phyloP scores from a whole-genome alignment of 2,113 vertebrate species.

The Pithys albifrons region DNA sequence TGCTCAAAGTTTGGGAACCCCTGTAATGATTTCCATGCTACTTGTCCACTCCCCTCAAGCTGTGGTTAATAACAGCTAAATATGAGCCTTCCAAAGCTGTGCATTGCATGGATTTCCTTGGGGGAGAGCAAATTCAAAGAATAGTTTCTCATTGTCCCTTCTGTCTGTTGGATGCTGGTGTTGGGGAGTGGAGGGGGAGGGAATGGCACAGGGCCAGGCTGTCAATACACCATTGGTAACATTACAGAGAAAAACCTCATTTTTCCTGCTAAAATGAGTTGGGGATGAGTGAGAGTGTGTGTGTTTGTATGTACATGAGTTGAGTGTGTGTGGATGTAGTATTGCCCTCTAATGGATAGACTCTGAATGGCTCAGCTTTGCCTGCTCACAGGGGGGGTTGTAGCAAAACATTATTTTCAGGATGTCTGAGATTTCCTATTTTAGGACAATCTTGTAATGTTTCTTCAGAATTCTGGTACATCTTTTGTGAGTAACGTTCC shows the following conservation, averaged over 20 bases:
- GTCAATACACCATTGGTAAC: background rate
- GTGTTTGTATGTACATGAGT: background rate
- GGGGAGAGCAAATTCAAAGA: background rate
- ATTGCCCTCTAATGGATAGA: constrained; percentile 66
- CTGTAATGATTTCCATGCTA: background rate
- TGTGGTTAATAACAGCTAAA: background rate
- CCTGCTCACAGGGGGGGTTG: rapidly evolving
- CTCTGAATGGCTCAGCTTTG: constrained; percentile 33
- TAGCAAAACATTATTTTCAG: background rate
- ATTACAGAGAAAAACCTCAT: background rate
- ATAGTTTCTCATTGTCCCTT: background rate
- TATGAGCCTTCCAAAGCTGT: background rate
- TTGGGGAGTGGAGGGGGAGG: background rate
- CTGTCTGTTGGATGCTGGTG: background rate
- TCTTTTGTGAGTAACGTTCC: background rate
- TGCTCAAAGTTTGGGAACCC: background rate
- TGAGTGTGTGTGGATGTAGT: background rate
- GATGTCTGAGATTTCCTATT: background rate
- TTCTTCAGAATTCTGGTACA: background rate
- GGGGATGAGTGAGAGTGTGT: background rate
- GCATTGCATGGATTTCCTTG: background rate
- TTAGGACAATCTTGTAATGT: background rate
- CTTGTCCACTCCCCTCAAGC: background rate
- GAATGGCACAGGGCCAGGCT: background rate
- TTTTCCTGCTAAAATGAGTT: background rate